Evolutionary conservation across 2,888 invertebrate species (phyloP), one percentile per base, ranked within the genome.

Genomic region (Atethmia centrago): DNA sequence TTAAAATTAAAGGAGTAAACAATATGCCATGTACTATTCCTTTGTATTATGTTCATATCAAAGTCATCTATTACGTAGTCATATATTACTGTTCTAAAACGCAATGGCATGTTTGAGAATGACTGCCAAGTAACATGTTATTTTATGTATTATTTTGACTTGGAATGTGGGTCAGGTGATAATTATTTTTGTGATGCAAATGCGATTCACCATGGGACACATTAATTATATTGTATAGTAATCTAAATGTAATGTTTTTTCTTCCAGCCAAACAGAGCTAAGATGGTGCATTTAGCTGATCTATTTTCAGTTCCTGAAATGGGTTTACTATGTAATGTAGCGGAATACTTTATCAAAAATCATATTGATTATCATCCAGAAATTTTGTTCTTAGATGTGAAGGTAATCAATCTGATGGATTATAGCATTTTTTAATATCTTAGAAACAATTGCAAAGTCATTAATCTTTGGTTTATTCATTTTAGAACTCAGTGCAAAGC

Each of bases 291-390:
- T 92, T 95, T 99, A 87, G 99, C 99, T 9, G 99, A 99, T 96
- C 95, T 99, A 71, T 99, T 99, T 95, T 99, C 99, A 12, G 98
- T 99, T 61, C 99, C 99, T 45, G 99, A 99, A 97, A 99, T 99
- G 98, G 98, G 98, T 83, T 96, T 99, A 58, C 96, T 99, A 5
- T 98, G 99, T 88, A 99, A 99, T 94, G 98, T 99, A 5, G 98
- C 99, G 0, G 99, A 99, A 95, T 99, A 98, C 95, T 99, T 99
- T 90, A 97, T 98, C 84, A 97, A 97, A 70, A 98, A 99, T 93
- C 98, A 98, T 86, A 98, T 99, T 83, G 98, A 98, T 90, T 99
- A 98, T 93, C 98, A 99, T 94, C 99, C 99, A 1, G 99, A 99
- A 94, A 99, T 99, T 90, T 97, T 99, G 45, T 99, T 99, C 93